A percentile compares a stretch with the other conserved stretches of the same genome.
Evolutionary conservation across 2,888 invertebrate species (phyloP).

Genomic region (Mythimna lalbum): DNA sequence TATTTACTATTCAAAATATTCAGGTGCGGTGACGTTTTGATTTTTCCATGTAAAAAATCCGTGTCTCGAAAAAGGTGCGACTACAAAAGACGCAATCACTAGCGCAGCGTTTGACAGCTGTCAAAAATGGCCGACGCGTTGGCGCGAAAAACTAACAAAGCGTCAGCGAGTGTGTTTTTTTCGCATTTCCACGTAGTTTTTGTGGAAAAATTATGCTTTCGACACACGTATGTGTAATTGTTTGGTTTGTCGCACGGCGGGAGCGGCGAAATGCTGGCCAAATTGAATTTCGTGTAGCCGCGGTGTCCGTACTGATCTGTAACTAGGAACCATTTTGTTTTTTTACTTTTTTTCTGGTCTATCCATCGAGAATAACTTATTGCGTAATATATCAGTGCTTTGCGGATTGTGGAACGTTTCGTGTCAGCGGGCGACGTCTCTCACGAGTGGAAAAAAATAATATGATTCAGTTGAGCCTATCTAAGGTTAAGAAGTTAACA

Average conservation of each 20-base stretch:
- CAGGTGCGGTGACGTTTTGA: conserved; percentile 62
- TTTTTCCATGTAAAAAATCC: conserved; percentile 53
- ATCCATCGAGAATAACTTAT: conserved; percentile 62
- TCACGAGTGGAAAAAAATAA: conserved; percentile 63
- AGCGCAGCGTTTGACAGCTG: conserved; percentile 86
- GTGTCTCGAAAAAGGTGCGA: conserved; percentile 73
- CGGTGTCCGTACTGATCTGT: conserved; percentile 78
- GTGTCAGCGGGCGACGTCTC: conserved; percentile 69
- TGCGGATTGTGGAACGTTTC: conserved; percentile 59
- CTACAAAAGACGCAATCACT: conserved; percentile 82
- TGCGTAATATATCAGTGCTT: conserved; percentile 59
- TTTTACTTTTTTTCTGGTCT: conserved; percentile 61
- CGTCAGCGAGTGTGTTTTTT: conserved; percentile 78
- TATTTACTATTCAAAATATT: conserved; percentile 74
- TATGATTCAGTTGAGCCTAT: conserved; percentile 61
- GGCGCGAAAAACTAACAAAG: conserved; percentile 87
- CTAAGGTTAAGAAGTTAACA: conserved; percentile 68
- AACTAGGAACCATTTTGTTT: conserved; percentile 70
- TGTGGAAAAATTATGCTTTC: conserved; percentile 88
- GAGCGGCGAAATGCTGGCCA: conserved; percentile 77
- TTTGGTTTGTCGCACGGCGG: conserved; percentile 86
- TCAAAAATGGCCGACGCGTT: conserved; percentile 85
- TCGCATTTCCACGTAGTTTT: conserved; percentile 80
- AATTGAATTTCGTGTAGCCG: conserved; percentile 87
- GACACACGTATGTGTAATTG: conserved; percentile 88